These are phyloP conservation scores for Tringa solitaria DNA, from an alignment of 2,113 vertebrate genomes.

Conservation along the genomic window DNA sequence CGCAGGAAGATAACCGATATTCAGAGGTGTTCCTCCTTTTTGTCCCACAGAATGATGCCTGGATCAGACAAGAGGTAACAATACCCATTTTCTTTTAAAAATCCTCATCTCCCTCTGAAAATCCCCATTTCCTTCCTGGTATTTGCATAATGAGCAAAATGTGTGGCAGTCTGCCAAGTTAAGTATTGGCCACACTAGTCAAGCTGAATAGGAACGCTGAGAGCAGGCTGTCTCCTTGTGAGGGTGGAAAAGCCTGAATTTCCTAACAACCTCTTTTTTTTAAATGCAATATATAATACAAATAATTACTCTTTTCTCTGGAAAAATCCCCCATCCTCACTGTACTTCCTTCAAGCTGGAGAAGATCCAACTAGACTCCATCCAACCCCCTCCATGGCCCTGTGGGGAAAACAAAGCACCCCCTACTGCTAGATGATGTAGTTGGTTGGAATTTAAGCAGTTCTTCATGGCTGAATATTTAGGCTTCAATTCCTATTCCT, in stretches of 20 bases:
- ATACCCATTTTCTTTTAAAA: not conserved
- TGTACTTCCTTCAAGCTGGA: constrained; percentile 4
- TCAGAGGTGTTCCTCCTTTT: not conserved
- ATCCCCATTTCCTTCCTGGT: constrained; percentile 14
- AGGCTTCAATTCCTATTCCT: not conserved
- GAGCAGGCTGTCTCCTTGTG: not conserved
- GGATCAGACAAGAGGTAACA: not conserved
- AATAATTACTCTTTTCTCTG: constrained; percentile 41
- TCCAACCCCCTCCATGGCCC: not conserved
- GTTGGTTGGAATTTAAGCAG: not conserved
- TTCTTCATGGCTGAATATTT: not conserved
- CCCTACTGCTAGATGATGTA: not conserved
- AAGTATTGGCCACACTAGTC: not conserved
- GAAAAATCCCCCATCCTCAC: not conserved
- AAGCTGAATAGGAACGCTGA: not conserved
- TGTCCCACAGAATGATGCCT: not conserved
- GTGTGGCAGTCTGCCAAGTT: not conserved
- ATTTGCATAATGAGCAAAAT: constrained; percentile 32
- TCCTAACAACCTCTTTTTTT: not conserved
- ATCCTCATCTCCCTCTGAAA: constrained; percentile 3
- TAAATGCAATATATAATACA: not conserved
- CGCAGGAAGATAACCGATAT: not conserved
- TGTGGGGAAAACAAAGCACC: not conserved
- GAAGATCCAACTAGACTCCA: not conserved
- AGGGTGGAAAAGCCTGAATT: not conserved